A percentile compares a stretch with the other conserved stretches of the same genome.
Conservation (phyloP, 2,888 invertebrate species). For the Hipparchia sbordonii region DNA sequence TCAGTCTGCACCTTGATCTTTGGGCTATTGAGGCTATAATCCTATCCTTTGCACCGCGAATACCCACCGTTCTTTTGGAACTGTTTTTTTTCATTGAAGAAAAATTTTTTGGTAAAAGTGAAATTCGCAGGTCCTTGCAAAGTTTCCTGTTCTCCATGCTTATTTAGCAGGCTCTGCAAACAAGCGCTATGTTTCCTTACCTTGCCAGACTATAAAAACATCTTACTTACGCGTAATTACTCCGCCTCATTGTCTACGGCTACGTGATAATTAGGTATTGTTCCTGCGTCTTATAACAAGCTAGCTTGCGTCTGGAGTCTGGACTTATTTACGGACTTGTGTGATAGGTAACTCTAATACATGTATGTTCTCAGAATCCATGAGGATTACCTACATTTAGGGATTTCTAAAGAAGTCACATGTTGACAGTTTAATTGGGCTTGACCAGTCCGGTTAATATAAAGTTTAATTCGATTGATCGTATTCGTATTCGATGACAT, state of each 20-base stretch:
- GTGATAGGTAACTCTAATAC: not conserved
- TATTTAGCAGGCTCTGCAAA: constrained; percentile 24
- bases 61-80: not conserved
- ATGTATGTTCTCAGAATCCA: not conserved
- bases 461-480: too few relatives aligned
- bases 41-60: too few relatives aligned
- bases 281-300: constrained; percentile 14
- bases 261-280: constrained; percentile 33
- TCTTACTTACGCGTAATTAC: constrained; percentile 37
- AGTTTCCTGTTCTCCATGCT: not conserved
- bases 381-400: not conserved
- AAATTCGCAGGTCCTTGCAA: not conserved
- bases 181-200: constrained; percentile 29
- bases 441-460: too few relatives aligned
- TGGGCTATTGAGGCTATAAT: too few relatives aligned
- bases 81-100: not conserved
- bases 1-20: too few relatives aligned
- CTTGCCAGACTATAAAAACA: constrained; percentile 33
- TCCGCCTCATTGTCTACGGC: constrained; percentile 34
- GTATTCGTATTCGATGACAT: too few relatives aligned
- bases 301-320: constrained; percentile 1
- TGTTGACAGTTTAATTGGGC: too few relatives aligned
- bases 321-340: not conserved
- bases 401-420: too few relatives aligned
- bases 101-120: not conserved